Conservation (phyloP, 2,888 invertebrate genomes). For the Calliscelio sp. region DNA sequence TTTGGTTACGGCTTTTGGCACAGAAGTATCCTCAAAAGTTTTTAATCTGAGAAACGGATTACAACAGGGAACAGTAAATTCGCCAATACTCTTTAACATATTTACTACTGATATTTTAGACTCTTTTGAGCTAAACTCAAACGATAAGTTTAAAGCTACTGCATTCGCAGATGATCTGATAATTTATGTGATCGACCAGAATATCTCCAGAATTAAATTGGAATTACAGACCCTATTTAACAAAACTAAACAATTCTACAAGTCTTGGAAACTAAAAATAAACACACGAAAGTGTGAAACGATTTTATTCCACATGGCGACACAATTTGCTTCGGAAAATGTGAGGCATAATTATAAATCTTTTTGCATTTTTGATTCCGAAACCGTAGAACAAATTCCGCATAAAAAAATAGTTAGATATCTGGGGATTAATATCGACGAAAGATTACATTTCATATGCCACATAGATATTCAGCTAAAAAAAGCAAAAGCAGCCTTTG, state of each 20-base stretch:
- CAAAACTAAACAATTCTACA: not conserved
- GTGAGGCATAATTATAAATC: too few species aligned
- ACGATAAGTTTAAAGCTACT: too few species aligned
- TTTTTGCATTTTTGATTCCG: too few species aligned
- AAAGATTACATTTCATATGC: not conserved
- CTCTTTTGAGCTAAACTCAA: too few species aligned
- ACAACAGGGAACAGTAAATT: slow-evolving; percentile 28
- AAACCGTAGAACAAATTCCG: too few species aligned
- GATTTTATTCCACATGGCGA: slow-evolving; percentile 6
- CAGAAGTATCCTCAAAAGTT: not conserved
- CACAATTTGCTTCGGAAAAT: not conserved
- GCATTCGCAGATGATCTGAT: slow-evolving; percentile 20
- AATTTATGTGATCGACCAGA: not conserved
- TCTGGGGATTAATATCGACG: not conserved
- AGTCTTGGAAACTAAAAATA: slow-evolving; percentile 8
- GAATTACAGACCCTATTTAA: not conserved
- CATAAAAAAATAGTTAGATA: not conserved
- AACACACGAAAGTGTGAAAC: slow-evolving; percentile 22
- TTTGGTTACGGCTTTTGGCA: not conserved
- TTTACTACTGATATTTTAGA: too few species aligned
- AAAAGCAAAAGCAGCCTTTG: not conserved
- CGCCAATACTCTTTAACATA: not conserved
- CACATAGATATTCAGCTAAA: not conserved
- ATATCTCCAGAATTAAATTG: not conserved
- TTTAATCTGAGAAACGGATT: slow-evolving; percentile 1